A percentile compares a stretch with the other conserved stretches of the same genome.
Conservation (phyloP, 1,140 invertebrate genomes). For the Drosophila elegans region DNA sequence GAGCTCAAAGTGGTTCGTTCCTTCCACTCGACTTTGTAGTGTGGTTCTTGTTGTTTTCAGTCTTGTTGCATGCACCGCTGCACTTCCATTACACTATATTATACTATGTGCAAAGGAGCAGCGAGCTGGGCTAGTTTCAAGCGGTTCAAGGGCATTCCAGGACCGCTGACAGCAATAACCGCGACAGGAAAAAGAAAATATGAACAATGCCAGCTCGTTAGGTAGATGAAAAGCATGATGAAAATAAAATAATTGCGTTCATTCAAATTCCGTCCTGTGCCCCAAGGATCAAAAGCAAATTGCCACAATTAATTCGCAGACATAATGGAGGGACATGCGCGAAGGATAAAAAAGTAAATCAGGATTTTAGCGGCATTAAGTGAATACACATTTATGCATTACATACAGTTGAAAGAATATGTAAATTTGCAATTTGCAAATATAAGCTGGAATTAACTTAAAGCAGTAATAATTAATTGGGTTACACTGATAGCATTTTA, state of each 20-base stretch:
- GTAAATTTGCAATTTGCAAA: constrained; percentile 11
- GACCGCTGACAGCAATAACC: constrained; percentile 60
- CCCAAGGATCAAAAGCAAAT: constrained; percentile 53
- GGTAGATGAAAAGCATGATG: constrained; percentile 50
- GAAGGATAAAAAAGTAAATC: constrained; percentile 47
- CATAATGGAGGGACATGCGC: constrained; percentile 38
- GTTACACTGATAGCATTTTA: neutral
- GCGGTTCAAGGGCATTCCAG: constrained; percentile 70
- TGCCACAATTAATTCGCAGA: constrained; percentile 55
- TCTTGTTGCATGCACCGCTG: constrained; percentile 67
- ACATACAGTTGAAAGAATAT: constrained; percentile 4
- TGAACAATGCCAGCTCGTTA: constrained; percentile 56
- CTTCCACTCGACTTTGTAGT: constrained; percentile 33
- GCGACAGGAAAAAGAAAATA: constrained; percentile 35
- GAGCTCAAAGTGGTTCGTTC: constrained; percentile 49
- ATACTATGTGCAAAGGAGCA: constrained; percentile 30
- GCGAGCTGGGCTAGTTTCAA: constrained; percentile 59
- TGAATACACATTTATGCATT: constrained; percentile 23
- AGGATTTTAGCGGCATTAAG: constrained; percentile 36
- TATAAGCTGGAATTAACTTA: constrained; percentile 2
- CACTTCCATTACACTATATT: constrained; percentile 71
- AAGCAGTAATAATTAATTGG: constrained; percentile 1
- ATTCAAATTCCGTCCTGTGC: constrained; percentile 39
- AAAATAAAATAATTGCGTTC: constrained; percentile 58
- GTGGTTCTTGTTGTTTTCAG: constrained; percentile 26